Conservation (phyloP, 1,140 invertebrate species). For the Bombus confusus region DNA sequence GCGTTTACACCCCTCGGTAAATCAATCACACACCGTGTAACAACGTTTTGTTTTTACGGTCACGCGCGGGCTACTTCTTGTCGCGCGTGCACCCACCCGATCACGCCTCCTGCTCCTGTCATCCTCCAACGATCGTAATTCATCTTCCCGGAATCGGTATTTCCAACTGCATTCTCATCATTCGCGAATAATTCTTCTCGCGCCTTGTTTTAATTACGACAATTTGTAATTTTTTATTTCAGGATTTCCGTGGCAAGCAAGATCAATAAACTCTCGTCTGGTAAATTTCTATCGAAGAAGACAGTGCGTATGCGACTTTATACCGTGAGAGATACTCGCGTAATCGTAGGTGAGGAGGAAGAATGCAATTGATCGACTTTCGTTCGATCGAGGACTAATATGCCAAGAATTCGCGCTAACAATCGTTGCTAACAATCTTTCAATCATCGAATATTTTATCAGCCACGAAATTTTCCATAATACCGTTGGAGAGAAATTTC, state of each 20-base stretch:
- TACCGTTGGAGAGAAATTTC: not conserved
- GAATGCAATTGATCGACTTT: too few species aligned
- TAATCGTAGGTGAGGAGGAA: too few species aligned
- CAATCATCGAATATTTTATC: too few species aligned
- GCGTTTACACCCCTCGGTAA: conserved; percentile 71
- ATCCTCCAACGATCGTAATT: conserved; percentile 36
- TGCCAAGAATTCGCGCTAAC: too few species aligned
- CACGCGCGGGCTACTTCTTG: conserved; percentile 18
- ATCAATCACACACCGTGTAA: conserved; percentile 68
- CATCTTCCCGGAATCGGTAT: conserved; percentile 25
- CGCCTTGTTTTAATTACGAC: not conserved
- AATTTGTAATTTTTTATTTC: too few species aligned
- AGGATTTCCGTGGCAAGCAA: too few species aligned
- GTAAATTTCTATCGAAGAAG: too few species aligned
- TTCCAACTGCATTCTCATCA: not conserved
- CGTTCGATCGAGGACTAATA: too few species aligned
- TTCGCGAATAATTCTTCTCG: not conserved
- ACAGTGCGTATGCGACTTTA: too few species aligned
- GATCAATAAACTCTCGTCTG: not conserved
- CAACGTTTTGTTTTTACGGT: conserved; percentile 69
- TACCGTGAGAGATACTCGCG: too few species aligned
- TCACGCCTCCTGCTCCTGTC: conserved; percentile 46
- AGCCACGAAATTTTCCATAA: too few species aligned
- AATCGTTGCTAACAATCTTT: too few species aligned
- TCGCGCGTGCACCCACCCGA: not conserved